Conservation (phyloP, 2,888 invertebrate genomes). For the Drosophila acutilabella region DNA sequence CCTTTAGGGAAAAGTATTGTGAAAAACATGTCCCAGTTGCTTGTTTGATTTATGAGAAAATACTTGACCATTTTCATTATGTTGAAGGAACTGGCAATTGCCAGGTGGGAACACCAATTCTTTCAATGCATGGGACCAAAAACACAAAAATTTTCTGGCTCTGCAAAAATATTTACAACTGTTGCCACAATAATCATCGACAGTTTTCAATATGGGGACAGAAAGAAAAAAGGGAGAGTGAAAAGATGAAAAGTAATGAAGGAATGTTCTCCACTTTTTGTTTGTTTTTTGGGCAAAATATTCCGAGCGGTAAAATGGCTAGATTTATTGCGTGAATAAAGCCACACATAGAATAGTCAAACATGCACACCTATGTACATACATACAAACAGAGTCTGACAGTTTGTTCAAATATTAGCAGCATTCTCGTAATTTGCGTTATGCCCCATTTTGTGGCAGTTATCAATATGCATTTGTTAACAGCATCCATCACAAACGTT, state of each 20-base stretch:
- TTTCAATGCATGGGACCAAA: slow-evolving; percentile 13
- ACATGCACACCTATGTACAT: neutral
- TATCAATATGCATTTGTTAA: slow-evolving; percentile 27
- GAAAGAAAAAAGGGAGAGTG: slow-evolving; percentile 6
- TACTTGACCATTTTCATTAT: slow-evolving; percentile 63
- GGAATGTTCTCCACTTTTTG: neutral
- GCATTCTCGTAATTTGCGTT: slow-evolving; percentile 30
- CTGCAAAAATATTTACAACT: neutral
- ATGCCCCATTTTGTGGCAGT: slow-evolving; percentile 24
- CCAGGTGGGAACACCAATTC: slow-evolving; percentile 28
- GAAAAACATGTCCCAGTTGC: slow-evolving; percentile 66
- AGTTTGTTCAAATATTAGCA: slow-evolving; percentile 40
- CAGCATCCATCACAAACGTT: slow-evolving; percentile 8
- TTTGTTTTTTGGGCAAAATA: slow-evolving; percentile 30
- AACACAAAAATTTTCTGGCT: slow-evolving; percentile 5
- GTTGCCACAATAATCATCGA: slow-evolving; percentile 4
- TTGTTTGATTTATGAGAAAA: slow-evolving; percentile 74
- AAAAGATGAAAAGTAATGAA: neutral
- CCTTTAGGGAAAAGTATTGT: neutral
- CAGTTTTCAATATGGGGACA: neutral
- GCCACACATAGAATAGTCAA: neutral
- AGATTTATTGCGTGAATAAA: slow-evolving; percentile 6
- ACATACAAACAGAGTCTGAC: slow-evolving; percentile 9
- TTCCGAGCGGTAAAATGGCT: neutral
- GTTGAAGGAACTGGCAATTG: slow-evolving; percentile 42